These are phyloP conservation scores for Labrus mixtus DNA, from an alignment of 2,113 vertebrate species.

Conservation along the genomic window DNA sequence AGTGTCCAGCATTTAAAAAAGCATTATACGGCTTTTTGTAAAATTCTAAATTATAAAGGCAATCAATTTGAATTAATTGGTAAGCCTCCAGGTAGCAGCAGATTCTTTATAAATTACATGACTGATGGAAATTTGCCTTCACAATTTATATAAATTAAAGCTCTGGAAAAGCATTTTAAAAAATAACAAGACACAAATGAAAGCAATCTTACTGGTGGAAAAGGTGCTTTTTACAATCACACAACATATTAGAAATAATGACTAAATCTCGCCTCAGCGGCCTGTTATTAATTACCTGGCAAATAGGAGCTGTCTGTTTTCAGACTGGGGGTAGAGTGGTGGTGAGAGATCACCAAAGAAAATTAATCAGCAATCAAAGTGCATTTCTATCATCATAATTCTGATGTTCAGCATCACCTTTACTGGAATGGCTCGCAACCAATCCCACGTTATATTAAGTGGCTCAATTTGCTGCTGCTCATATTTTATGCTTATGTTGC, in stretches of 20 bases:
- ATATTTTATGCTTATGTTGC: slow-evolving; percentile 94
- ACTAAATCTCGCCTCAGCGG: slow-evolving; percentile 72
- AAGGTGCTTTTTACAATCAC: slow-evolving; percentile 84
- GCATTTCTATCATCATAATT: slow-evolving; percentile 91
- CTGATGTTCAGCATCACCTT: slow-evolving; percentile 88
- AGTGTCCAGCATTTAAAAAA: slow-evolving; percentile 66
- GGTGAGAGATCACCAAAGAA: slow-evolving; percentile 80
- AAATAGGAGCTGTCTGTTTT: slow-evolving; percentile 83
- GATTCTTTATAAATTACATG: slow-evolving; percentile 76
- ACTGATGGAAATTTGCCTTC: slow-evolving; percentile 77
- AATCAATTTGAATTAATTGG: slow-evolving; percentile 77
- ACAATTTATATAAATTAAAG: slow-evolving; percentile 82
- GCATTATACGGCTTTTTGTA: slow-evolving; percentile 69
- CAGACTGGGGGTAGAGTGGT: slow-evolving; percentile 71
- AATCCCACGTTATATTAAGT: slow-evolving; percentile 93
- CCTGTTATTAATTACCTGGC: slow-evolving; percentile 84
- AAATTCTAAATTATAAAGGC: slow-evolving; percentile 69
- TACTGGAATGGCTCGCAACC: slow-evolving; percentile 86
- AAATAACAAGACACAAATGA: slow-evolving; percentile 87
- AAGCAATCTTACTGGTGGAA: slow-evolving; percentile 81
- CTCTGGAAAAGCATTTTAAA: slow-evolving; percentile 79
- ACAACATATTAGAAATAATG: slow-evolving; percentile 84
- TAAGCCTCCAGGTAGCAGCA: slow-evolving; percentile 67
- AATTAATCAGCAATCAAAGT: slow-evolving; percentile 91
- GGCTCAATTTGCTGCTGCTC: slow-evolving; percentile 91